These are phyloP conservation scores for Rhopalosiphum maidis DNA, from an alignment of 1,140 invertebrate genomes.

Conservation along the genomic window DNA sequence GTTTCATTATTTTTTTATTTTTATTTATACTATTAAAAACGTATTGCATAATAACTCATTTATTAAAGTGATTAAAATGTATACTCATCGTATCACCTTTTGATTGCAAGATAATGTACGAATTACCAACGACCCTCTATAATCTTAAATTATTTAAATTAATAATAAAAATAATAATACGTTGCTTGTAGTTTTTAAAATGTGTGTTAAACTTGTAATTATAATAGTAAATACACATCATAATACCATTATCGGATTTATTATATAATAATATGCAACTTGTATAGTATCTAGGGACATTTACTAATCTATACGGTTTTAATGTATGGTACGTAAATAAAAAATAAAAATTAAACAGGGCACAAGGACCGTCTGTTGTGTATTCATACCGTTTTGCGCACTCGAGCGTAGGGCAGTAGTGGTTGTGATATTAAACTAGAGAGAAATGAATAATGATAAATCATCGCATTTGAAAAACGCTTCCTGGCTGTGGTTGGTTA, in stretches of 20 bases:
- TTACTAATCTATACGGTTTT: neutral
- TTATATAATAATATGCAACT: neutral
- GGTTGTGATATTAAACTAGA: no score
- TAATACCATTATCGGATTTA: neutral
- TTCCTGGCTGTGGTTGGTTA: neutral
- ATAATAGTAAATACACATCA: no score
- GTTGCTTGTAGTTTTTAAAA: neutral
- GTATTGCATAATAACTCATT: neutral
- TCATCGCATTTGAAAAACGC: neutral
- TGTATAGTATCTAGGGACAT: neutral
- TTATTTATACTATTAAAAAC: neutral
- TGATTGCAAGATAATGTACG: neutral
- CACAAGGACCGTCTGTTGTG: neutral
- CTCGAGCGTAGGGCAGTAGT: no score
- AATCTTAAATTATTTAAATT: neutral
- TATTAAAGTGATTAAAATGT: neutral
- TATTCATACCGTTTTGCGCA: neutral
- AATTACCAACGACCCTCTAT: no score
- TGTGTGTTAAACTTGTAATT: neutral
- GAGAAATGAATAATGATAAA: neutral
- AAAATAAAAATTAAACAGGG: neutral
- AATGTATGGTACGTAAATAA: neutral
- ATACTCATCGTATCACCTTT: neutral
- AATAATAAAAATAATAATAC: neutral
- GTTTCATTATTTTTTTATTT: neutral